Evolutionary conservation across 2,113 vertebrate species (phyloP), one percentile per base, ranked within the genome.

Genomic region (Lepisosteus osseus): DNA sequence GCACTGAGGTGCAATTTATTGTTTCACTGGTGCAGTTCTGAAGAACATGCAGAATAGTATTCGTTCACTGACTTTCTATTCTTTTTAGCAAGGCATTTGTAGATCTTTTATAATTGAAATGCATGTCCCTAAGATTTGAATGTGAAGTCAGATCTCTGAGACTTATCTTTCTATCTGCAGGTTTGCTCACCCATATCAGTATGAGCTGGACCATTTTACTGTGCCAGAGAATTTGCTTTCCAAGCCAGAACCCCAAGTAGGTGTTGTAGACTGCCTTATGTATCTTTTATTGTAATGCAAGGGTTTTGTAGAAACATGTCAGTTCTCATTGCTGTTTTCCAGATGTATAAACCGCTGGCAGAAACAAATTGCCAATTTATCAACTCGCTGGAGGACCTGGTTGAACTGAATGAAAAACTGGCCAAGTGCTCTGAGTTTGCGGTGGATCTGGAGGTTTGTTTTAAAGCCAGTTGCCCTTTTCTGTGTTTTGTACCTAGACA

Each of bases 121-220:
- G 29, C 29, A 29, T 29, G 29, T 29, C 2, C 29, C 2, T 29
- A 29, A 29, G 29, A 29, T 29, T 29, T 29, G 29, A 29, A 29
- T 29, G 29, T 29, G 29, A 29, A 1, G 15, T 17, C 15, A 17
- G 15, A 17, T 17, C 15, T 17, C 15, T 17, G 15, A 17, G 29
- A 29, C 29, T 29, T 29, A 29, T 69, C 51, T 29, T 8, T 77
- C 0, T 59, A 76, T 71, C 17, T 68, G 6, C 77, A 99, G 97
- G 95, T 96, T 96, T 89, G 92, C 93, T 65, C 97, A 99, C 66
- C 97, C 97, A 3, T 99, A 99, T 74, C 95, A 95, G 6, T 94
- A 95, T 80, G 97, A 99, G 66, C 74, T 99, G 59, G 94, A 98
- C 47, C 95, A 91, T 84, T 92, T 97, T 65, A 84, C 83, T 7